phyloP scores from a whole-genome alignment of 2,797 vertebrate genomes.

The Myotis myotis region DNA sequence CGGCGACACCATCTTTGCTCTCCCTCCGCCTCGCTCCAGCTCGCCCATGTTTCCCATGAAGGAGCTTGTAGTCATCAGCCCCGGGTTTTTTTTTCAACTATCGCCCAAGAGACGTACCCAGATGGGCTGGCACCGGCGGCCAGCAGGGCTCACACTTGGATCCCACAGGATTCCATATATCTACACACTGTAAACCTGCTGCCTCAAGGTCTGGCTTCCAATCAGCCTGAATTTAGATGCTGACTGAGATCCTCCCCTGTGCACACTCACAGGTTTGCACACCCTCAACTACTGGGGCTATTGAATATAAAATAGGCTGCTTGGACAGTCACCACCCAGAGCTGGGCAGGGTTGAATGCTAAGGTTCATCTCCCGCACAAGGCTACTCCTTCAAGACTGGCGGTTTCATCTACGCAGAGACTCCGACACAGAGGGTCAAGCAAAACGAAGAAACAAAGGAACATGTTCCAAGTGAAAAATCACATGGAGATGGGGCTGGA shows the following conservation, averaged over 20 bases:
- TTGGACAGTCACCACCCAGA: background rate
- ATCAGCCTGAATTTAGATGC: background rate
- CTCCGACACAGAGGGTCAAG: background rate
- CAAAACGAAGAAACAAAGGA: background rate
- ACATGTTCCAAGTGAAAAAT: background rate
- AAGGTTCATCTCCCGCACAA: background rate
- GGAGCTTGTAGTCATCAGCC: background rate
- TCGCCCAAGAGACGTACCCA: background rate
- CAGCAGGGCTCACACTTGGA: background rate
- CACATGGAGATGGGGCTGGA: background rate
- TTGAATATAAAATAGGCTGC: background rate
- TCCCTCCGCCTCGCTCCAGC: too few relatives aligned
- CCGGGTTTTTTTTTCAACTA: background rate
- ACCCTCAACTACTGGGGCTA: background rate
- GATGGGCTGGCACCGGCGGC: background rate
- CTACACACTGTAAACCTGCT: background rate
- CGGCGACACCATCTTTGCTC: background rate
- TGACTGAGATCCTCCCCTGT: background rate
- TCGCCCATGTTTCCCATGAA: rapidly evolving
- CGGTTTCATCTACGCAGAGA: background rate
- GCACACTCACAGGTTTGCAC: background rate
- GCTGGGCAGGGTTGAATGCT: background rate
- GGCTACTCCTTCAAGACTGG: background rate
- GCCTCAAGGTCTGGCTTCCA: background rate
- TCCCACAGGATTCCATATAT: background rate